Base-by-base conservation (phyloP, 2,888 invertebrate species). In the Spisula solida region DNA sequence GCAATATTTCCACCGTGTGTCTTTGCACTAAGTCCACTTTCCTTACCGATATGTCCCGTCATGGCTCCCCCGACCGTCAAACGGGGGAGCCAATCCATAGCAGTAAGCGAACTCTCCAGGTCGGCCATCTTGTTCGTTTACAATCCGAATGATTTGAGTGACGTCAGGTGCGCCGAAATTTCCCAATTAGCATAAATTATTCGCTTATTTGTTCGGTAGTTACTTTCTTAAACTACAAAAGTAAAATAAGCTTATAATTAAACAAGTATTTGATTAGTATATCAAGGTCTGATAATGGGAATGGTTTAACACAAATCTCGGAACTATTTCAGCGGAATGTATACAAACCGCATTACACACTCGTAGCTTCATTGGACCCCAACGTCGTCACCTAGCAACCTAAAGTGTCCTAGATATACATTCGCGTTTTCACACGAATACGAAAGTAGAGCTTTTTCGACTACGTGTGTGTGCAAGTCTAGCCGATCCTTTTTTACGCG, bases 81-180 rank as follows among this genome's bases (percentile, higher is more conserved):
- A 90, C 96, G 95, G 88, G 97, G 97, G 92, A 97, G 96, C 97
- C 97, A 97, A 94, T 97, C 97, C 96, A 97, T 97, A 88, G 97
- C 96, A 91, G 97, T 97, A 88, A 97, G 95, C 94, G 97, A 97
- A 93, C 96, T 96, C 91, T 97, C 97, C 86, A 97, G 91, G 88
- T 97, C 96, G 93, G 96, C 96, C 96, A 96, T 96, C 91, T 95
- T 95, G 92, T 86, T 92, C 91, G 83, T 90, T 88, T 88, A 91
- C 88, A 88, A 83, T 87, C 83, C 89, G 91, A 81, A 79, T 84
- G 86, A 86, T 87, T 56, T 41, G 79, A 31, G 81, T 88, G 90
- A 91, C 91, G 90, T 91, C 90, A 90, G 75, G 86, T 91, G 80
- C 34, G 47, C 78, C 41, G 29, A 56, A 88, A 82, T 60, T 88